Evolutionary conservation across 2,797 vertebrate genomes (phyloP), one percentile per base, ranked within the genome.

Genomic region (Brachyrhaphis roseni): DNA sequence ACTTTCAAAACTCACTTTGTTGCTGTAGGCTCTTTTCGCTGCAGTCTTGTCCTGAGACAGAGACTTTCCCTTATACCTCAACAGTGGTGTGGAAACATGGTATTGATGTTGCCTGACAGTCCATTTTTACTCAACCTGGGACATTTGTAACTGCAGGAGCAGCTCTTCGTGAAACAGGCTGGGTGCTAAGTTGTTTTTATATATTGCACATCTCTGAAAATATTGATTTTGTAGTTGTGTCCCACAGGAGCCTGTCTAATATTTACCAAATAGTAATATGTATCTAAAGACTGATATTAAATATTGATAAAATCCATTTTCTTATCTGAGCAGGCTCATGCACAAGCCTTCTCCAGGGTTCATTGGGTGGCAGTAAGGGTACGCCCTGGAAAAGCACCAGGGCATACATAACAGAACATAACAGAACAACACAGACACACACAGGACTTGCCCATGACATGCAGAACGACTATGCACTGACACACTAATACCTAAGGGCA

Each of bases 1-100:
- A 51, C 87, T 90, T 82, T 91, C 82, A 89, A 89, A 91, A 82
- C 70, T 87, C 77, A 85, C 80, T 89, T 82, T 88, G 87, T 81
- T 79, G 77, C 59, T 59, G 28, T 72, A 76, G 77, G 71, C 64
- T 89, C 59, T 36, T 80, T 86, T 80, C 74, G 74, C 43, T 82
- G 74, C 47, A 59, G 77, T 51, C 62, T 23, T 28, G 11, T 68
- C 73, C 88, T 83, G 75, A 87, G 71, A 83, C 66, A 31, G 45
- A 88, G 70, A 55, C 59, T 36, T 77, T 80, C 73, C n/a, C 77
- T 64, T 34, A 5, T 39, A 41, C 79, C 64, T 66, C 81, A 84
- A 81, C 82, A 81, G 77, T 78, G 78, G 72, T 70, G 71, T 62
- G 71, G 83, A 77, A 84, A 39, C 89, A 82, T 87, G 82, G 78